Evolutionary conservation across 2,888 invertebrate genomes (phyloP), one percentile per base, ranked within the genome.

Genomic region (Subacronicta megacephala): DNA sequence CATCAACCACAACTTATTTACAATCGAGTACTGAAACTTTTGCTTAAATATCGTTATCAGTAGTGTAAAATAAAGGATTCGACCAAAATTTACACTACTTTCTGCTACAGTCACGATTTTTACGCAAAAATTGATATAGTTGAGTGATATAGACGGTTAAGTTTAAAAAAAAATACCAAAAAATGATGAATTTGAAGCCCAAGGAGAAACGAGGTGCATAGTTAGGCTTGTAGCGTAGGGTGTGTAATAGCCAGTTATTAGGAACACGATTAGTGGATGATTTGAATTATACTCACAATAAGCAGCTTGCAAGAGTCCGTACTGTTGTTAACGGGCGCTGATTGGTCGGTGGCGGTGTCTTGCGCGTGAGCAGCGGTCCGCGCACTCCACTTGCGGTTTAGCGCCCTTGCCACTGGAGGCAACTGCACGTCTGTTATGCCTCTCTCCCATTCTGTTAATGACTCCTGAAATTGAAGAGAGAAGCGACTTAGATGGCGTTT

Each of bases 271-370:
- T 26, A 26, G 9, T 26, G 3, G 5, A 31, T 13, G 3, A 61
- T 20, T 35, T 42, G 33, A 33, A 50, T 26, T 37, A 26, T 46
- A 86, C 91, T 90, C 40, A 92, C 92, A 78, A 93, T 83, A 37
- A 90, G 84, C 41, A 93, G 81, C 64, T 92, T 93, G 83, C 94
- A 94, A 13, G 93, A 84, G 38, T 94, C 92, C 9, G 90, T 92
- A 52, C 77, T 72, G 58, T 93, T 93, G 46, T 84, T 82, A 43
- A 78, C 80, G 2, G 88, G 88, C 12, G 90, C 82, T 0, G 84
- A 67, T 52, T 87, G 84, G 60, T 90, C 90, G 1, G 83, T 73
- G 13, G 88, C 82, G 0, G 93, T 93, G 78, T 92, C 90, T 38
- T 94, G 93, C 46, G 91, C 90, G 60, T 88, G 89, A 18, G 90